Evolutionary conservation across 2,113 vertebrate species (phyloP).

Genomic region (Phasianus colchicus): DNA sequence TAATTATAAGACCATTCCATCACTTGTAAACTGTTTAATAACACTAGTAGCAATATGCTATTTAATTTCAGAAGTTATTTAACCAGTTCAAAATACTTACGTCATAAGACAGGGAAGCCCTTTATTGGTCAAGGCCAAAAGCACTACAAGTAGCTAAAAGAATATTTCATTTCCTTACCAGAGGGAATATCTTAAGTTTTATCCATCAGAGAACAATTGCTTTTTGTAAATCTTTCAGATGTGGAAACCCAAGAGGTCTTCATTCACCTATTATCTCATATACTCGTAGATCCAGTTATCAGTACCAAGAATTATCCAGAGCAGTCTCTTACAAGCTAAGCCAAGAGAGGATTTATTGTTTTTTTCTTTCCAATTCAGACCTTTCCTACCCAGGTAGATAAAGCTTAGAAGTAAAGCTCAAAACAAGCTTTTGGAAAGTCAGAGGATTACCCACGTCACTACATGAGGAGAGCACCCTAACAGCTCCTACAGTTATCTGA

Average conservation of each 20-base stretch:
- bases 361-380: background rate
- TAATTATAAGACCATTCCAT: background rate
- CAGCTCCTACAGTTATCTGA: background rate
- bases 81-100: background rate
- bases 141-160: background rate
- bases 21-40: background rate
- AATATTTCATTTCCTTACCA: background rate
- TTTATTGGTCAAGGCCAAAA: background rate
- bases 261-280: background rate
- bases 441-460: background rate
- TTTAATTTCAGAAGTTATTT: background rate
- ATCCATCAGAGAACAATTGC: background rate
- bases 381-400: background rate
- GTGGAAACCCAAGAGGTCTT: background rate
- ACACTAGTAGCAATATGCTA: background rate
- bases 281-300: background rate
- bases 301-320: background rate
- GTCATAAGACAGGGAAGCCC: background rate
- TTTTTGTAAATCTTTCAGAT: background rate
- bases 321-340: background rate
- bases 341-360: accelerated
- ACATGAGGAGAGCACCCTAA: background rate
- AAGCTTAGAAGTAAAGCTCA: background rate
- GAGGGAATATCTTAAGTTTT: background rate
- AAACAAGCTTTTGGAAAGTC: background rate